Evolutionary conservation across 2,888 invertebrate species (phyloP).

Genomic region (Agonum fuliginosum): DNA sequence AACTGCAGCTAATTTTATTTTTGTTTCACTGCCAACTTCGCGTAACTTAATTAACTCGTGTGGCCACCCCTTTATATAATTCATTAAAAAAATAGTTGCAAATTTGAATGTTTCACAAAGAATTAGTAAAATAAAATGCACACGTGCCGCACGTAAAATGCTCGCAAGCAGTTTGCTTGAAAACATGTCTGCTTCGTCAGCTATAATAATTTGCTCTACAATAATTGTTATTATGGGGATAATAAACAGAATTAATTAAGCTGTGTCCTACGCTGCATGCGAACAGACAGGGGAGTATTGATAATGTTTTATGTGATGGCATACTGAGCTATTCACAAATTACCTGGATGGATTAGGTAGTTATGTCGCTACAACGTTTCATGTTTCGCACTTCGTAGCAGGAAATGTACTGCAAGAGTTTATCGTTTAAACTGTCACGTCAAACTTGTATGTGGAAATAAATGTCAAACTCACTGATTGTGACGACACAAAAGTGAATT

Average conservation of each 20-base stretch:
- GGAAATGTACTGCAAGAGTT: too few species aligned
- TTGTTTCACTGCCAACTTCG: background rate
- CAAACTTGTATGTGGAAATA: too few species aligned
- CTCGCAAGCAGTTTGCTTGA: background rate
- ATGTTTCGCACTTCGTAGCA: too few species aligned
- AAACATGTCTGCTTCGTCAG: background rate
- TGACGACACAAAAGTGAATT: too few species aligned
- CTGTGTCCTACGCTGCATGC: background rate
- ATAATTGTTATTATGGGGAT: conserved; percentile 49
- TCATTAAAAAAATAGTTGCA: background rate
- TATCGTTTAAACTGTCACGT: too few species aligned
- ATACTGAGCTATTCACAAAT: conserved; percentile 2
- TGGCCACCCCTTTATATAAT: background rate
- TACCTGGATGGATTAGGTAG: background rate
- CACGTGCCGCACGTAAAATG: conserved; percentile 5
- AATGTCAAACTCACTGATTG: too few species aligned
- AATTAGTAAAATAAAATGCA: conserved; percentile 23
- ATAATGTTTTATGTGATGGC: conserved; percentile 22
- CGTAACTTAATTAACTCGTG: background rate
- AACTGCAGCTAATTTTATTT: background rate
- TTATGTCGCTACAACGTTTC: too few species aligned
- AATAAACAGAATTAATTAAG: conserved; percentile 52
- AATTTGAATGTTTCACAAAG: conserved; percentile 14
- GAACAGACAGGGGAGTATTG: conserved; percentile 4
- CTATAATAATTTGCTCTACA: conserved; percentile 39